Evolutionary conservation across 2,113 vertebrate genomes (phyloP), one percentile per base, ranked within the genome.

Genomic region (Lycocorax pyrrhopterus): DNA sequence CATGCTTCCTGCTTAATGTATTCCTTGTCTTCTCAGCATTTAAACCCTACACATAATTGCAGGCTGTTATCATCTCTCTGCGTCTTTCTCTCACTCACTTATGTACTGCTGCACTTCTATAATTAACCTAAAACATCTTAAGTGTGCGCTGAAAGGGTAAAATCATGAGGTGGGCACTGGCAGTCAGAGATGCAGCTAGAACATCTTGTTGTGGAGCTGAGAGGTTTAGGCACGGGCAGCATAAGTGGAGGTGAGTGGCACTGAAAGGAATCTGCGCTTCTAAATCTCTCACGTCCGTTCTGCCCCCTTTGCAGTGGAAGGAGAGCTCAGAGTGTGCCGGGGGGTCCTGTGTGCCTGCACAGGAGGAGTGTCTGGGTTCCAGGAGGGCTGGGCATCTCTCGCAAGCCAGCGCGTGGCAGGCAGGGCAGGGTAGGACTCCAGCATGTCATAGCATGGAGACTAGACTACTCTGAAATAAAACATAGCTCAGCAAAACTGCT

Each of bases 111-210:
- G 44, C 66, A 84, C 37, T 64, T 93, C 94, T 97, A 96, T 93
- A 93, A 96, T 95, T 96, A 97, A 93, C 90, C 66, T 89, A 26
- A 87, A 93, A 71, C 58, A 75, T 87, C 76, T 76, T 64, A 82
- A 94, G 94, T 56, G 92, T 81, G 76, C 3, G 0, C 52, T 84
- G 88, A 68, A 93, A 93, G 53, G 41, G 16, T 29, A 30, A 78
- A 95, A 72, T 53, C 43, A 60, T 39, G 83, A 78, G 52, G 21
- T 87, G 66, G 25, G 60, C 64, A 35, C 64, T 58, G 58, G 30
- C 27, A 90, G 13, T 19, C 41, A 41, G 76, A 90, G 49, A 33
- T 66, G 66, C 32, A 92, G 88, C 92, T 78, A 55, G 60, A 92
- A 47, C 16, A 33, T 37, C 56, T 68, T 86, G 60, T 63, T 62